Evolutionary conservation across 2,888 invertebrate genomes (phyloP), one percentile per base, ranked within the genome.

Genomic region (Campaea margaritaria): DNA sequence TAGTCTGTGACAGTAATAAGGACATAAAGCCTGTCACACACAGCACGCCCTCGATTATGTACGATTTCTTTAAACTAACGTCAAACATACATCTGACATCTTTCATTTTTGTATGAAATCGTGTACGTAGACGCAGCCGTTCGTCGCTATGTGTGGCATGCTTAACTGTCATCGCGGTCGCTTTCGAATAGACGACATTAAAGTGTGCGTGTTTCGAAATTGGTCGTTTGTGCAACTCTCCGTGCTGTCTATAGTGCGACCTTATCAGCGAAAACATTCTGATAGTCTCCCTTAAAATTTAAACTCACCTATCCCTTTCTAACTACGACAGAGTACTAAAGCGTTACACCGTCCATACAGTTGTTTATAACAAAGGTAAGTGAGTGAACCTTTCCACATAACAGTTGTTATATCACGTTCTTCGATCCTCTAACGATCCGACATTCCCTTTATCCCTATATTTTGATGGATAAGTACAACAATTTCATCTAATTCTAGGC

Each of bases 381-480:
- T 62, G 64, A 68, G 78, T 79, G 83, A 82, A 81, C 79, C 77
- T 64, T 64, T 62, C 70, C 72, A 74, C 78, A 76, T 77, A 80
- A 78, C 80, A 81, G 78, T 67, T 79, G 79, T 77, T 79, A 70
- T 75, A 76, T 76, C 77, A 73, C 72, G 41, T 69, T 72, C 66
- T 64, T 64, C 72, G 73, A 74, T 70, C 76, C 45, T 65, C 62
- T 65, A 53, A 66, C 60, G 58, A 77, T 77, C 73, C 71, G 75
- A 74, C 87, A 90, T 90, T 91, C 90, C 91, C 91, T 81, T 83
- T 72, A 86, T 78, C 76, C 85, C 82, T 83, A 86, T 76, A 67
- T 62, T 57, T 61, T 79, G 89, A 85, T 89, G 87, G 86, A 84
- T 91, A 91, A 91, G 91, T 90, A 91, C 89, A 84, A 85, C 83